Conservation (phyloP, 2,113 vertebrate genomes). For the Dolichallabes microphthalmus region DNA sequence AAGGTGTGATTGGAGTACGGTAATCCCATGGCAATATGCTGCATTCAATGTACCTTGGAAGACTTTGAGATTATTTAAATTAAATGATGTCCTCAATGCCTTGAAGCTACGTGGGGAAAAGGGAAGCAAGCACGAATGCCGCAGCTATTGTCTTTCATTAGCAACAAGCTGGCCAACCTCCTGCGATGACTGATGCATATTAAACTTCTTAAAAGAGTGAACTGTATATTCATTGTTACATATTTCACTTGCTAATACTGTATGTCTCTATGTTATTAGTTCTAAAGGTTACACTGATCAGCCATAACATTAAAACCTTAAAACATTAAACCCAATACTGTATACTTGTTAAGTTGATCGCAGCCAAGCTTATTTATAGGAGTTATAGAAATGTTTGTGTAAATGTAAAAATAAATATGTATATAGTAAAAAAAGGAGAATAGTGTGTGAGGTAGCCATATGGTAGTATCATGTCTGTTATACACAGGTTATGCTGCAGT, state of each 20-base stretch:
- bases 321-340: no score
- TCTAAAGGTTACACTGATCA: background rate
- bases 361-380: background rate
- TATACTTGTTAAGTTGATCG: no score
- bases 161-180: background rate
- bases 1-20: background rate
- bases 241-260: background rate
- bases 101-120: background rate
- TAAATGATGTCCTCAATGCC: background rate
- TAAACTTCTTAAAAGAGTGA: background rate
- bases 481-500: slow-evolving; percentile 26
- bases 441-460: no score
- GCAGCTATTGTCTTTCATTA: background rate
- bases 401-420: no score
- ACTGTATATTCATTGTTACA: background rate
- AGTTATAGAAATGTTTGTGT: background rate
- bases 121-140: background rate
- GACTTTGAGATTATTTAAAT: background rate
- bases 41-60: background rate
- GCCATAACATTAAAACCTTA: background rate
- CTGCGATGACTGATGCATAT: background rate
- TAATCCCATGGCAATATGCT: background rate
- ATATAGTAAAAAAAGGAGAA: background rate
- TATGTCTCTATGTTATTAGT: background rate
- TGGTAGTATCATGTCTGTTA: slow-evolving; percentile 30